These are phyloP conservation scores for Myotis brandtii DNA, from an alignment of 2,113 vertebrate species.

Conservation along the genomic window DNA sequence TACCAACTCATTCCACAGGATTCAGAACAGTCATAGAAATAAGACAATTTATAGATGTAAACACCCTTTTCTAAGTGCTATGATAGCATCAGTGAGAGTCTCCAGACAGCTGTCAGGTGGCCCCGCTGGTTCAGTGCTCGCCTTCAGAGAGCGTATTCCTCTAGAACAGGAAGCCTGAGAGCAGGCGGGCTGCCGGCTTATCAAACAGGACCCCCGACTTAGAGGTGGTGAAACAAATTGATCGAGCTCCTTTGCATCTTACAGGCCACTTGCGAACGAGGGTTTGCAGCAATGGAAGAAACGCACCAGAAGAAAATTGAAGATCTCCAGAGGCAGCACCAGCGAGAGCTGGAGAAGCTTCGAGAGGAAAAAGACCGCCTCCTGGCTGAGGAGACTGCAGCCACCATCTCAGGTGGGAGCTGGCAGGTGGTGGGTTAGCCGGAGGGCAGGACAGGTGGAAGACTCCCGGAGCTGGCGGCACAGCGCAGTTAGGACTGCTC, in stretches of 20 bases:
- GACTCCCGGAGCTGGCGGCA: not conserved
- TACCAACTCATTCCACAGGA: not conserved
- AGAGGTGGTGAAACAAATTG: not conserved
- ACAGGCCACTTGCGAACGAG: constrained; percentile 97
- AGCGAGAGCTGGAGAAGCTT: constrained; percentile 96
- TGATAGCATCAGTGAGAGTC: not conserved
- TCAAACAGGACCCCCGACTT: not conserved
- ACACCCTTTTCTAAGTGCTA: not conserved
- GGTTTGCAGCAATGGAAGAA: constrained; percentile 98
- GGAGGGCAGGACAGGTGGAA: rapidly evolving
- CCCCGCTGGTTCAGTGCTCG: rapidly evolving
- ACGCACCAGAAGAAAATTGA: constrained; percentile 97
- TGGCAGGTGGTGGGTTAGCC: not conserved
- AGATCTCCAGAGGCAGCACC: constrained; percentile 96
- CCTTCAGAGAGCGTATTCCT: not conserved
- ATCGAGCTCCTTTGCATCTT: constrained; percentile 41
- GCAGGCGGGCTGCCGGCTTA: not conserved
- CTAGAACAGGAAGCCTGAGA: not conserved
- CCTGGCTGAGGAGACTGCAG: constrained; percentile 96
- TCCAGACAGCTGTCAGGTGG: not conserved
- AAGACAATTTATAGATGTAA: not conserved
- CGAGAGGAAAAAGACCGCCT: constrained; percentile 96
- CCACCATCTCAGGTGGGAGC: constrained; percentile 94
- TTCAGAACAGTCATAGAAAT: not conserved
- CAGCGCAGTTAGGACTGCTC: not conserved